Evolutionary conservation across 2,888 invertebrate genomes (phyloP).

Genomic region (Rhaphigaster nebulosa): DNA sequence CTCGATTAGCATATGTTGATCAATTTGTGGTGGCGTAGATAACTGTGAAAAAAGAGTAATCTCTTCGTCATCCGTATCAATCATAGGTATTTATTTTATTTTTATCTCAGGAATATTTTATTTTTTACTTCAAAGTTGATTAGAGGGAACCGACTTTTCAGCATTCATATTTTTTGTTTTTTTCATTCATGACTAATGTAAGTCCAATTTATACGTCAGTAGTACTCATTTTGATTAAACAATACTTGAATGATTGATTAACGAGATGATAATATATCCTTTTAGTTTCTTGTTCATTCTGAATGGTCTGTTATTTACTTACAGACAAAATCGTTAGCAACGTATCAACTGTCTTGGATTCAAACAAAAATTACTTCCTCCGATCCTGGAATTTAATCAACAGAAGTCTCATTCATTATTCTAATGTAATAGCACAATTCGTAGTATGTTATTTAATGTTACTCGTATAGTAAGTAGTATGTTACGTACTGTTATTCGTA

Average conservation of each 20-base stretch:
- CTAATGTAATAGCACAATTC: background rate
- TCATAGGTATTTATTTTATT: background rate
- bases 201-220: background rate
- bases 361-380: background rate
- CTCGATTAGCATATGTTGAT: background rate
- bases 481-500: too few relatives aligned
- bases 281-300: background rate
- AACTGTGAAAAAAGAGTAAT: background rate
- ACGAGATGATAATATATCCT: background rate
- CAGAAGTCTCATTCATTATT: background rate
- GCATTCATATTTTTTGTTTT: too few relatives aligned
- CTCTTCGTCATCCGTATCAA: background rate
- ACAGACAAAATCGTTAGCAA: background rate
- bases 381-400: background rate
- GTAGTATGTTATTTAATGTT: too few relatives aligned
- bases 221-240: background rate
- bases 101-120: background rate
- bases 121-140: background rate
- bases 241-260: background rate
- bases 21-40: background rate
- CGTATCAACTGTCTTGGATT: background rate
- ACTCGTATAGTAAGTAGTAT: too few relatives aligned
- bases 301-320: background rate
- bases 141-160: background rate
- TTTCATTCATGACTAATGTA: too few relatives aligned